Base-by-base conservation (phyloP, 2,113 vertebrate species). In the Tachysurus vachellii region DNA sequence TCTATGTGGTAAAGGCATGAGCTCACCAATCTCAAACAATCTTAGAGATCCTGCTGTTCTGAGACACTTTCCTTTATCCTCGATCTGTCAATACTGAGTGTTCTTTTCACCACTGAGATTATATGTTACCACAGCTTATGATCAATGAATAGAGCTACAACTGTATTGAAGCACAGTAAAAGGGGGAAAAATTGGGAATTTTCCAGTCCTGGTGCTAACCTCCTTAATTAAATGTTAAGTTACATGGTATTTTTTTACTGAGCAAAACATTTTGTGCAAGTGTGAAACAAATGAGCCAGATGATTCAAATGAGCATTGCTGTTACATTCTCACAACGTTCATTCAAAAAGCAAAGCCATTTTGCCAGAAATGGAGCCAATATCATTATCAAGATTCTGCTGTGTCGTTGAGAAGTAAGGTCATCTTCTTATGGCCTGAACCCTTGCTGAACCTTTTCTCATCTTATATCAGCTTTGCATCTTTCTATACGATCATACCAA, bases 131-230 rank as follows among this genome's bases (percentile, higher is more conserved):
- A 89, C 87, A 87, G 84, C 70, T 64, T 8, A 21, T 44, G 70
- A 81, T 44, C 62, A 56, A 59, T 82, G 89, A 90, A 83, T 82
- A 86, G 86, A 83, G n/a, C 70, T 70, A 91, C 92, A 90, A 77
- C 1, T 17, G 90, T 91, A 50, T 9, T 90, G n/a, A 76, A 75
- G 47, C 5, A 26, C 21, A 81, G 88, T 54, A 76, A 87, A n/a
- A 50, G 57, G 84, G 86, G 47, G 14, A 82, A 80, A 80, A 26
- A 57, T 64, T 4, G 14, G 36, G 81, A 73, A 85, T 88, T 86
- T 89, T 79, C 80, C 87, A 71, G 79, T 53, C 80, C 81, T 84
- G 88, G 91, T 75, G 85, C 91, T 92, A 66, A 28, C 56, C 76
- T 83, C 59, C 26, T 66, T 84, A 17, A 61, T 47, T 28, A 79